Evolutionary conservation across 2,113 vertebrate species (phyloP), one percentile per base, ranked within the genome.

Genomic region (Leptocoma aspasia): DNA sequence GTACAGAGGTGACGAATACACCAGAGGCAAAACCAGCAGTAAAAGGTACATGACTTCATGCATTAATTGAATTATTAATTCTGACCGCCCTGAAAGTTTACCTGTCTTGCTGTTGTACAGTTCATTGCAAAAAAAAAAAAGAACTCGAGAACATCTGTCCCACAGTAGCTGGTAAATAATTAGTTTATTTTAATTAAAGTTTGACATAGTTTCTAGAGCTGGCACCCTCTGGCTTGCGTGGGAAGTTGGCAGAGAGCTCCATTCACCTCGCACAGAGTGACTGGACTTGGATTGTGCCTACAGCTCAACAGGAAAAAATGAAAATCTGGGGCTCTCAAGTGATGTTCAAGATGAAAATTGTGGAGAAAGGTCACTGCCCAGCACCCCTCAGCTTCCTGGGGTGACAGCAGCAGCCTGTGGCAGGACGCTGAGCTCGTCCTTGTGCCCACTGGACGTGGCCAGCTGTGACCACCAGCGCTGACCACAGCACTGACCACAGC

Each of bases 171-270:
- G 54, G 47, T 63, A 77, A 89, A 63, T 57, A 76, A 94, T 41
- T 20, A 23, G 65, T 41, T 90, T 75, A 16, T 71, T 96, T 91
- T 89, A 91, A 97, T 78, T 86, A 17, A 94, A 91, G 50, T 84
- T 10, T 75, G 76, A 83, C 60, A n/a, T 2, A 54, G 75, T 96
- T 92, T 86, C 64, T 80, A 52, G 82, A 84, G 81, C 47, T 92
- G 65, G 61, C 37, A 86, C 39, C 60, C 24, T 7, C 59, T 57
- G 63, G 23, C 0, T 3, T 0, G 0, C 0, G 0, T 35, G 30
- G 35, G 56, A 75, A 53, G 33, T 1, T n/a, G 68, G 73, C 60
- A 72, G 42, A 71, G 4, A 68, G 50, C 28, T 65, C 35, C 39
- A 13, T 9, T 28, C 84, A 50, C 26, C 57, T 28, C 0, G 0